Evolutionary conservation across 2,113 vertebrate genomes (phyloP), one percentile per base, ranked within the genome.

Genomic region (Tricholaema leucomelas): DNA sequence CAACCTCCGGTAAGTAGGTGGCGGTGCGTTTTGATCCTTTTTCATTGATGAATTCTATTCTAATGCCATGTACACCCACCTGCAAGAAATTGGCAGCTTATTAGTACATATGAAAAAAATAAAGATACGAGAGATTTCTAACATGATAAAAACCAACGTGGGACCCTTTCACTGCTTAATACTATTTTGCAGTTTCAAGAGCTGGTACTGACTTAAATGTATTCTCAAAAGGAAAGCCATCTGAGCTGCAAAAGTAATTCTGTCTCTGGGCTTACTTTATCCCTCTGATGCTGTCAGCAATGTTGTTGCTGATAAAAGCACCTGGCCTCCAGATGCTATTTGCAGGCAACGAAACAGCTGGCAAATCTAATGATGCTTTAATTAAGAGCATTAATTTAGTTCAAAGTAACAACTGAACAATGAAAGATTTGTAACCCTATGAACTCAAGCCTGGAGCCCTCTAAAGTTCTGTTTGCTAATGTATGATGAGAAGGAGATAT

Each of bases 1-100:
- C 99, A 98, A 99, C 99, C 98, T 99, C 99, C 91, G 99, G 99
- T 96, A 99, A 97, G 98, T 99, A 99, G 98, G 99, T 99, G 98
- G 99, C 99, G 95, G 99, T 99, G 97, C 99, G 99, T 97, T 99
- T 99, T 98, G 99, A 99, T 99, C 99, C 99, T 99, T 99, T 99
- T 98, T 99, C 99, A 98, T 99, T 99, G 98, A 99, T 99, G 99
- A 99, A 99, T 97, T 99, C 99, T 99, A 99, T 99, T 98, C 99
- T 99, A 99, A 99, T 99, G 97, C 99, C 99, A 95, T 99, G 99
- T 96, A 99, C 98, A 98, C 99, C 99, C 98, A 99, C 99, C 99
- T 99, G 97, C 88, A 98, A 98, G 96, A 98, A 96, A 98, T 35
- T 0, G 64, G 96, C 95, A 98, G 90, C 95, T 97, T 94, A 81